A percentile compares a stretch with the other conserved stretches of the same genome.
phyloP scores from a whole-genome alignment of 2,113 vertebrate genomes.

The Phoenicopterus ruber region DNA sequence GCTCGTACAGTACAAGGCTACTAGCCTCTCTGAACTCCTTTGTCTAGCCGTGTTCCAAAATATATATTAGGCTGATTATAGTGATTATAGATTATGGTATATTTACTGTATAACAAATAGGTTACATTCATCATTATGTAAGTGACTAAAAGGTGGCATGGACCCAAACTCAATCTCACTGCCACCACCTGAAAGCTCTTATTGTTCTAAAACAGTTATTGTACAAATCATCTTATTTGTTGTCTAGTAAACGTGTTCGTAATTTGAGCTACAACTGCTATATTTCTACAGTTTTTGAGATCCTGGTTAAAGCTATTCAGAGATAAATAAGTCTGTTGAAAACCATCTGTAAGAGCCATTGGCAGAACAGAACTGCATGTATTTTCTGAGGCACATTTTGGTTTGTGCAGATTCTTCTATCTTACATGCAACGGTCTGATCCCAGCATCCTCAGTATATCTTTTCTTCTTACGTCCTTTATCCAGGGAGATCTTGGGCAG shows the following conservation, averaged over 20 bases:
- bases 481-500: not conserved
- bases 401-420: not conserved
- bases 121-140: not conserved
- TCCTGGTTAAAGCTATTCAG: not conserved
- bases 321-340: not conserved
- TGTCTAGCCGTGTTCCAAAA: not conserved
- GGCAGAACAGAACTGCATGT: not conserved
- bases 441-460: not conserved
- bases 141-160: not conserved
- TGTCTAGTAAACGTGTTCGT: not conserved
- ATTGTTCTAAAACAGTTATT: not conserved
- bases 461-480: not conserved
- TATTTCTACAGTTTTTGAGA: not conserved
- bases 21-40: not conserved
- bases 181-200: not conserved
- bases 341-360: not conserved
- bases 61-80: not conserved
- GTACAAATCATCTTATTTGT: not conserved
- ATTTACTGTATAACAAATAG: not conserved
- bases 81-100: not conserved
- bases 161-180: not conserved
- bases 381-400: not conserved
- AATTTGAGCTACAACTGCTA: not conserved
- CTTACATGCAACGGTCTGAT: accelerated
- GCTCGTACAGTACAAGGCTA: not conserved